Base-by-base conservation (phyloP, 2,797 vertebrate species). In the Tinamus major region DNA sequence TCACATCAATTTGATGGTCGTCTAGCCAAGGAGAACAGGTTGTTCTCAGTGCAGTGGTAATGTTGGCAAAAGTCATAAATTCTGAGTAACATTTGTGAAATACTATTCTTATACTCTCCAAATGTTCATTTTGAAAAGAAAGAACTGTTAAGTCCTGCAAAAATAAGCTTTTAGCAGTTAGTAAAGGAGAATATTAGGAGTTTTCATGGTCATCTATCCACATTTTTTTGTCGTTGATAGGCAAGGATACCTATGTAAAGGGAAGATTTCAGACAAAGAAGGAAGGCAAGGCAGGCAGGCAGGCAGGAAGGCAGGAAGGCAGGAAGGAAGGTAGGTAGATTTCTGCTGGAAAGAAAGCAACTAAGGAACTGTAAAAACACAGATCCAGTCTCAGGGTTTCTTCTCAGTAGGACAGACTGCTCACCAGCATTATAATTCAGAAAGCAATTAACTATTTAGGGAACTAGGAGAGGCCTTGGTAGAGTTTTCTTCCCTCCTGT, bases 1-100 rank as follows among this genome's bases (percentile, higher is more conserved):
- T 79, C 87, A 58, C 71, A 76, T 89, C 82, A 85, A 62, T 87
- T 68, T 69, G 63, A 72, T 0, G 1, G 31, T 53, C 71, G 62
- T 58, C 46, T 69, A 69, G 76, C 76, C 56, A 79, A 91, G 80
- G 46, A 85, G 83, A 94, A 94, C 80, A 87, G 27, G 76, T 82
- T 92, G 79, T 70, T 91, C 64, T 72, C 51, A 69, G 10, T 44
- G 76, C 33, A 62, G 51, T 33, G 35, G 6, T 82, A 85, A 87
- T 79, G 89, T 55, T 79, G 49, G 59, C 27, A 89, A 87, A 93
- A 91, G 41, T 13, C 35, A 75, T 76, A 31, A 70, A 77, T 72
- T 89, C 33, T 89, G 46, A 85, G 21, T 33, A 64, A 56, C 31
- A 41, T 33, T 76, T 4, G 2, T 64, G n/a, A 81, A 37, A 87